Evolutionary conservation across 2,113 vertebrate species (phyloP).

Genomic region (Pagrus major): DNA sequence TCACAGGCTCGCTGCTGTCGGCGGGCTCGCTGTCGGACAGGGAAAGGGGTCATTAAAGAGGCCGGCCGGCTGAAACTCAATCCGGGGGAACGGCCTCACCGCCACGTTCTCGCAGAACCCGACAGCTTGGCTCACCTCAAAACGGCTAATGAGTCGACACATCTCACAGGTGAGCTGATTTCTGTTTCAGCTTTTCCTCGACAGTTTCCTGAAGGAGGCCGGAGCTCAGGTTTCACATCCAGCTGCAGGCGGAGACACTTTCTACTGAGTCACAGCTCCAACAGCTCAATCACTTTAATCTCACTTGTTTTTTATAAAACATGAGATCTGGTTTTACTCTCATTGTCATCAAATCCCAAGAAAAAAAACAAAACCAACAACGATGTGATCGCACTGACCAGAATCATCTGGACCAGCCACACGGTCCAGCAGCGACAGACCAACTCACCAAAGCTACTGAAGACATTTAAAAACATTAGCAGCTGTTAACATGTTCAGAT

Average conservation of each 20-base stretch:
- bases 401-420: too few relatives aligned
- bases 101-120: slow-evolving; percentile 45
- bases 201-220: slow-evolving; percentile 3
- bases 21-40: slow-evolving; percentile 32
- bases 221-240: slow-evolving; percentile 16
- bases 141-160: slow-evolving; percentile 60
- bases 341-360: too few relatives aligned
- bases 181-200: slow-evolving; percentile 24
- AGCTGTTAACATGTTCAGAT: too few relatives aligned
- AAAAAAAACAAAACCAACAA: too few relatives aligned
- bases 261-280: too few relatives aligned
- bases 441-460: too few relatives aligned
- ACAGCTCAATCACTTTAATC: too few relatives aligned
- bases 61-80: slow-evolving; percentile 73
- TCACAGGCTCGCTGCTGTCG: slow-evolving; percentile 50
- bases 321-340: too few relatives aligned
- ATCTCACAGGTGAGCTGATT: not conserved
- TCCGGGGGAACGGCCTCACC: slow-evolving; percentile 51
- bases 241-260: not conserved
- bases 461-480: too few relatives aligned
- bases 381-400: too few relatives aligned
- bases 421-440: too few relatives aligned
- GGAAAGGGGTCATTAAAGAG: slow-evolving; percentile 78
- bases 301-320: too few relatives aligned
- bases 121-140: slow-evolving; percentile 75